A percentile compares a stretch with the other conserved stretches of the same genome.
Conservation (phyloP, 2,888 invertebrate genomes). For the Hipparchia semele region DNA sequence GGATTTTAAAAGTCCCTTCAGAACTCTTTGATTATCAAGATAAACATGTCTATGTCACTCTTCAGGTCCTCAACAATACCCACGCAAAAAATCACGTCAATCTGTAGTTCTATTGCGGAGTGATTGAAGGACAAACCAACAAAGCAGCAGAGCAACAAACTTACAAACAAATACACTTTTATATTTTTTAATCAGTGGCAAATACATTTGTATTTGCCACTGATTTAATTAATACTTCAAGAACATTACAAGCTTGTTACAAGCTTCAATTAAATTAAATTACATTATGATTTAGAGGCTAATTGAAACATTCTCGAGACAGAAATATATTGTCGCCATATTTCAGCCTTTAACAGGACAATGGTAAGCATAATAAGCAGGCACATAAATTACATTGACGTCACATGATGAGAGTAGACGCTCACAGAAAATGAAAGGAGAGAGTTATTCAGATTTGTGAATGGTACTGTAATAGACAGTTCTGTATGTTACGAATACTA, state of each 20-base stretch:
- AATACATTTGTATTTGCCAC: no score
- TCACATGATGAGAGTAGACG: constrained; percentile 32
- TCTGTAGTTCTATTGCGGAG: no score
- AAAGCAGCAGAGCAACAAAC: no score
- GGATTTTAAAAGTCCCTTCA: no score
- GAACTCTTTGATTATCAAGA: no score
- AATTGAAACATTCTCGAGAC: constrained; percentile 32
- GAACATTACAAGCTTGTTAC: constrained; percentile 10
- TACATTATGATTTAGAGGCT: constrained; percentile 22
- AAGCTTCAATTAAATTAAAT: constrained; percentile 25
- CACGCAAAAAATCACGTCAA: no score
- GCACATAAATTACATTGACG: constrained; percentile 51
- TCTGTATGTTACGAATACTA: no score
- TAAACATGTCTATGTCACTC: no score
- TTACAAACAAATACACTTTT: no score
- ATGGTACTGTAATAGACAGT: background rate
- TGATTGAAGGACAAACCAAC: no score
- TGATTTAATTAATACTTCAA: constrained; percentile 39
- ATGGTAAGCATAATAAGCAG: constrained; percentile 48
- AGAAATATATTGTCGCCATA: constrained; percentile 29
- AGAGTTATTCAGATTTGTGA: constrained; percentile 21
- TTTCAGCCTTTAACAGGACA: constrained; percentile 34
- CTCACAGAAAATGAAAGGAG: constrained; percentile 37
- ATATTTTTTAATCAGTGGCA: no score
- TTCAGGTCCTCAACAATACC: no score